Evolutionary conservation across 92 coral and sea anemone genomes (phyloP), one percentile per base, ranked within the genome.

Genomic region (Palythoa heliodiscus): DNA sequence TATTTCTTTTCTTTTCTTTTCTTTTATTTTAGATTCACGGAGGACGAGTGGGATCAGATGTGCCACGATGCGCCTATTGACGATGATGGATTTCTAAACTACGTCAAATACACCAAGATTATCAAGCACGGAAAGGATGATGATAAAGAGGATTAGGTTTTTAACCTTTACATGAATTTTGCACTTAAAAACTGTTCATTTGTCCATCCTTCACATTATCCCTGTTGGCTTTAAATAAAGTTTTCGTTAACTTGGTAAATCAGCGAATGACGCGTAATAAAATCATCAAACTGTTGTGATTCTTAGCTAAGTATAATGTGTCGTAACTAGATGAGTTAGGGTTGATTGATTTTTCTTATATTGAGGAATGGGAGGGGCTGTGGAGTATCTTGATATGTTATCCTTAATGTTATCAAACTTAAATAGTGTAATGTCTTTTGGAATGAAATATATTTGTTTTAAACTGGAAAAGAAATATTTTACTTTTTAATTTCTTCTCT

Each of bases 61-160:
- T 87, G 93, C 52, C 93, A 89, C 73, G 99, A 93, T 84, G 98
- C 98, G 37, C 99, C 99, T 0, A 93, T 97, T 39, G 98, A 97
- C 84, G 90, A 92, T 29, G 92, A 91, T 77, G 99, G 99, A 20
- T 60, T 60, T 70, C 92, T 97, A 60, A 94, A 97, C 71, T 97
- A 97, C 79, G 87, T 94, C 85, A 93, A 93, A 85, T 97, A 91
- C 90, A 93, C 99, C 61, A 92, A 89, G 87, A 93, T 97, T 61
- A 85, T 97, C 77, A 97, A 97, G 78, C 99, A 94, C 25, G 99
- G 99, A 71, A 97, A 93, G 77, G 94, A 97, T 77, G 99, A 97
- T 14, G 99, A 97, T 47, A 88, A 82, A 67, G 50, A 48, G 6
- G 84, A 80, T 70, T 80, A 80, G 73, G 48, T 15, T 0, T 19